Base-by-base conservation (phyloP, 1,140 invertebrate genomes). In the Tetragonula clypearis region DNA sequence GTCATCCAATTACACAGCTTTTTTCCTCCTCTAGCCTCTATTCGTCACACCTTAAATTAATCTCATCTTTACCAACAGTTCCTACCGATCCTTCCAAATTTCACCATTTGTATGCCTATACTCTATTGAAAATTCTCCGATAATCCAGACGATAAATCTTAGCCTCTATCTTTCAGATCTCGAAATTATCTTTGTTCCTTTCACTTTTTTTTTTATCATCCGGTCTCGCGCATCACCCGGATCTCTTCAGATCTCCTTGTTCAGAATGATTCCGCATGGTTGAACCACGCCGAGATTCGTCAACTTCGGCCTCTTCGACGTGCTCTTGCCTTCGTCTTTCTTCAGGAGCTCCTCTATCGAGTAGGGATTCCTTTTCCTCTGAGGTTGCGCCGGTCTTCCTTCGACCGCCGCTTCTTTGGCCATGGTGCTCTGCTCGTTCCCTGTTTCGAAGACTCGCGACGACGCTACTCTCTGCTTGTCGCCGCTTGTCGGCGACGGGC, bases 331-430 rank as follows among this genome's bases (percentile, higher is more conserved):
- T 81, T 96, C 96, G 14, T 97, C 97, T 86, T 98, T 98, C 90
- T 98, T 98, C 9, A 98, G 91, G 12, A 98, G 92, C 91, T 98
- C 98, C 91, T 98, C 98, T 90, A 98, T 98, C 0, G 97, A 98
- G 92, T 98, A 98, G 0, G 97, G 97, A 93, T 98, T 98, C 73
- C 96, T 96, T 92, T 97, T 98, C 88, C 96, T 96, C 62, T 90
- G 87, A 8, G 90, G 92, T 68, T 91, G 92, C n/a, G 82, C 79
- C 21, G 87, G 88, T 65, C 92, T 79, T 72, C 89, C 91, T n/a
- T 92, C 88, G 53, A 90, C 62, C 89, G 91, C 81, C 86, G 90
- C 65, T 88, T 87, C 89, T 88, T 91, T 89, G 85, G 85, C 87
- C 86, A 83, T 88, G 82, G 68, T 89, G 76, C 84, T 89, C 75